These are phyloP conservation scores for Dissostichus mawsoni DNA, from an alignment of 2,113 vertebrate genomes.

Conservation along the genomic window DNA sequence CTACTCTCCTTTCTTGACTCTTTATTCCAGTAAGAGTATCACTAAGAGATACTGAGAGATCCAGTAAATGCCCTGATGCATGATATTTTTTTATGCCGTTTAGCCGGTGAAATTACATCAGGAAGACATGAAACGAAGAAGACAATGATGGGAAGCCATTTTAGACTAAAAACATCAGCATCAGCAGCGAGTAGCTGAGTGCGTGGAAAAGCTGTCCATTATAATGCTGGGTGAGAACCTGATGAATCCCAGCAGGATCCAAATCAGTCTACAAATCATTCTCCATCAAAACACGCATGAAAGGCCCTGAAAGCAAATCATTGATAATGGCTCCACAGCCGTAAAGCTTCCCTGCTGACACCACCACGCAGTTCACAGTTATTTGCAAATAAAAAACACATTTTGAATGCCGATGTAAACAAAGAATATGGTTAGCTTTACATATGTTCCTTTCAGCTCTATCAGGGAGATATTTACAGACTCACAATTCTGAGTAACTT, in stretches of 20 bases:
- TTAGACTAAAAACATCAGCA: constrained; percentile 44
- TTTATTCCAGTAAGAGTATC: constrained; percentile 13
- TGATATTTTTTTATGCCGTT: constrained; percentile 32
- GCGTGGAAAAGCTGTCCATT: constrained; percentile 54
- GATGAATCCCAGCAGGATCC: constrained; percentile 71
- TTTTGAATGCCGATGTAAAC: constrained; percentile 48
- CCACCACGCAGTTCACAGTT: constrained; percentile 36
- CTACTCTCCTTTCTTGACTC: constrained; percentile 23
- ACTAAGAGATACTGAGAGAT: constrained; percentile 38
- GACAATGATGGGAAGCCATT: constrained; percentile 61
- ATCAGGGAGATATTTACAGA: neutral
- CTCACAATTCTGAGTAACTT: neutral
- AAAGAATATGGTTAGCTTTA: constrained; percentile 24
- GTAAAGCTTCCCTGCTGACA: constrained; percentile 57
- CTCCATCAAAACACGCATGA: constrained; percentile 63
- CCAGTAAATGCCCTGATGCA: constrained; percentile 24
- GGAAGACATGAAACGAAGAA: constrained; percentile 50
- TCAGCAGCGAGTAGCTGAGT: constrained; percentile 34
- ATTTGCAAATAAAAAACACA: constrained; percentile 45
- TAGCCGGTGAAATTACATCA: constrained; percentile 50
- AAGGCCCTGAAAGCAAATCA: constrained; percentile 68
- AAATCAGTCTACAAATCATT: constrained; percentile 59
- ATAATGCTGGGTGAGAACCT: constrained; percentile 57
- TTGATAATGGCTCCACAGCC: constrained; percentile 67
- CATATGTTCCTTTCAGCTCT: constrained; percentile 18